phyloP scores from a whole-genome alignment of 2,888 invertebrate species.

The Rhimphoctona megacephalus region DNA sequence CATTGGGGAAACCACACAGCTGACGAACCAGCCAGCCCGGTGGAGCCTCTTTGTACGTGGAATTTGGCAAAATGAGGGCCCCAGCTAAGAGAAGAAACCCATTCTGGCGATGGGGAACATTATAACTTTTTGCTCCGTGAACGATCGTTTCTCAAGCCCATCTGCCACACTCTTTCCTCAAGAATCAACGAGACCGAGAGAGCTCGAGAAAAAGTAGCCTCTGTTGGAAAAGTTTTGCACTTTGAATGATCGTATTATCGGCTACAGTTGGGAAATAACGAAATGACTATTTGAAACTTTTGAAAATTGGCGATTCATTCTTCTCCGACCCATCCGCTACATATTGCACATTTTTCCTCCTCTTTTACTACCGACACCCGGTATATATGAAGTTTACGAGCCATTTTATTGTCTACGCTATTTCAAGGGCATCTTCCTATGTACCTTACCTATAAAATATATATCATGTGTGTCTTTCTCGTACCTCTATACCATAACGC shows the following conservation, averaged over 20 bases:
- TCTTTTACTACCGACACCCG: constrained; percentile 47
- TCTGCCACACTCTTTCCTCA: constrained; percentile 1
- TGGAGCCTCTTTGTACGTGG: not conserved
- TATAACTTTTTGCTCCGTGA: constrained; percentile 34
- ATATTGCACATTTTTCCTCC: constrained; percentile 13
- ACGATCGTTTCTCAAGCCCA: constrained; percentile 27
- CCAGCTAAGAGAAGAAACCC: not conserved
- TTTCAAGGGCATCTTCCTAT: constrained; percentile 50
- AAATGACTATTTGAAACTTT: constrained; percentile 9
- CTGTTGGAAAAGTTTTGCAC: constrained; percentile 21
- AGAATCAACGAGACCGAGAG: not conserved
- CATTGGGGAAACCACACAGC: constrained; percentile 50
- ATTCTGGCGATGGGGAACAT: constrained; percentile 12
- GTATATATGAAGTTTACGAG: constrained; percentile 55
- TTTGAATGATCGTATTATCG: constrained; percentile 31
- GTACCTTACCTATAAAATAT: not conserved
- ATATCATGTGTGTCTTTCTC: not conserved
- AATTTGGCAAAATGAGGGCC: constrained; percentile 28
- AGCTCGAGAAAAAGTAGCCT: not conserved
- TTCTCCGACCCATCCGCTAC: not conserved
- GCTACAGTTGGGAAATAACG: not conserved
- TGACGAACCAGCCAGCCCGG: constrained; percentile 29
- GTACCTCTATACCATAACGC: constrained; percentile 28
- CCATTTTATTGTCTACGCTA: constrained; percentile 56
- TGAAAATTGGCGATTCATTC: constrained; percentile 11